Conservation (phyloP, 2,888 invertebrate species). For the Drosophila prolongata region DNA sequence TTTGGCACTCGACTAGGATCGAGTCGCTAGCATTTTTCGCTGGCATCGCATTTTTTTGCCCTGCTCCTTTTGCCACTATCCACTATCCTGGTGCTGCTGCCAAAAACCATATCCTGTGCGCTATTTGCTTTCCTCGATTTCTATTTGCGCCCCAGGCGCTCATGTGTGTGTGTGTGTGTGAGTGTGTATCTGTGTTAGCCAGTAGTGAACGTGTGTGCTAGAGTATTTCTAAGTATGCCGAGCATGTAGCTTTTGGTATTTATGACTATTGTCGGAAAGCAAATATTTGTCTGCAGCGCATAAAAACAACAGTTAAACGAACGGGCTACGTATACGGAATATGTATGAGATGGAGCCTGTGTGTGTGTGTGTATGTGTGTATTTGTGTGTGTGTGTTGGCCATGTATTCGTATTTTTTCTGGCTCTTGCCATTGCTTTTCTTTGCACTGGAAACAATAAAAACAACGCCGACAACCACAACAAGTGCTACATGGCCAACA, state of each 20-base stretch:
- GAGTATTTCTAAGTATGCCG: slow-evolving; percentile 82
- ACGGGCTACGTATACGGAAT: slow-evolving; percentile 82
- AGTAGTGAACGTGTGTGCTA: slow-evolving; percentile 48
- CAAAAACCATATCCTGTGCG: slow-evolving; percentile 78
- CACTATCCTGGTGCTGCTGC: slow-evolving; percentile 67
- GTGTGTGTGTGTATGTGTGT: slow-evolving; percentile 15
- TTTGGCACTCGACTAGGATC: slow-evolving; percentile 25
- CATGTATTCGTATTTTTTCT: slow-evolving; percentile 37
- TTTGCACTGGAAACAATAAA: slow-evolving; percentile 43
- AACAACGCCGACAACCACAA: slow-evolving; percentile 45
- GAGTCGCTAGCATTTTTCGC: slow-evolving; percentile 65
- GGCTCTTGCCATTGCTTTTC: slow-evolving; percentile 14
- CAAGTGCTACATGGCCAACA: slow-evolving; percentile 45
- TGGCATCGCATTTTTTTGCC: slow-evolving; percentile 61
- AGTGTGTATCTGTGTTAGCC: slow-evolving; percentile 20
- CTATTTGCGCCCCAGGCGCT: slow-evolving; percentile 72
- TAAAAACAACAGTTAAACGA: slow-evolving; percentile 83
- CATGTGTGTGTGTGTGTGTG: slow-evolving; percentile 20
- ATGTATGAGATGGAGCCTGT: slow-evolving; percentile 71
- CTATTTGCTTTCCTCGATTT: slow-evolving; percentile 80
- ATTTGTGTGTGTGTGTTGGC: slow-evolving; percentile 29
- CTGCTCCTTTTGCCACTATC: slow-evolving; percentile 60
- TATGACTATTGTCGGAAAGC: slow-evolving; percentile 85
- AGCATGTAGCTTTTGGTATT: slow-evolving; percentile 84
- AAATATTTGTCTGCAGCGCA: slow-evolving; percentile 84